These are phyloP conservation scores for Lapara coniferarum DNA, from an alignment of 2,888 invertebrate species.

Conservation along the genomic window DNA sequence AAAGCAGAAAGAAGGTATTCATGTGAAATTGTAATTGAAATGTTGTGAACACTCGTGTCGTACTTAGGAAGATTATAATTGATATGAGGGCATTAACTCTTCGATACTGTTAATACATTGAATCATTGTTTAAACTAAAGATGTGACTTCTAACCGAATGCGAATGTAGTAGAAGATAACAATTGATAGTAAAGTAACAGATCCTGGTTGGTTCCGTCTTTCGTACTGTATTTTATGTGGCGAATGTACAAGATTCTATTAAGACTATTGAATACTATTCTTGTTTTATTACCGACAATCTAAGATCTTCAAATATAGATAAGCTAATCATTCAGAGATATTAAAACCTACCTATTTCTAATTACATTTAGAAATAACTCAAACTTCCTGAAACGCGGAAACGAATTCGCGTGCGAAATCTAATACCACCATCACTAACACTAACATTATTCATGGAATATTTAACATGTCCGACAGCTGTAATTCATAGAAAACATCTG, in stretches of 20 bases:
- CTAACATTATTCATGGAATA: constrained; percentile 21
- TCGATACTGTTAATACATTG: neutral
- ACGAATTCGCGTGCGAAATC: neutral
- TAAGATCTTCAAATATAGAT: no score
- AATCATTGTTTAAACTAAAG: neutral
- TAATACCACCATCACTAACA: neutral
- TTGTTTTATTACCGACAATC: no score
- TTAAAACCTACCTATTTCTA: no score
- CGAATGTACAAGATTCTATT: no score
- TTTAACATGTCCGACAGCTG: constrained; percentile 9
- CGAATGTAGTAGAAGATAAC: neutral
- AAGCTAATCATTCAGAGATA: no score
- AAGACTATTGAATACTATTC: no score
- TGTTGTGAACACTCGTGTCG: neutral
- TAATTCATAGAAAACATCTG: constrained; percentile 27
- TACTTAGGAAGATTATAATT: neutral
- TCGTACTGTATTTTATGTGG: no score
- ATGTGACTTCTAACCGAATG: neutral
- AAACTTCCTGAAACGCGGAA: neutral
- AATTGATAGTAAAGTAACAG: no score
- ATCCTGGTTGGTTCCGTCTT: no score
- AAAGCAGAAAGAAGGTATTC: no score
- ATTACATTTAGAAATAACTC: no score
- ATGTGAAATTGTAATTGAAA: no score
- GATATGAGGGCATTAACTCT: neutral